A percentile compares a stretch with the other conserved stretches of the same genome.
These are phyloP conservation scores for Thryonomys swinderianus DNA, from an alignment of 2,113 vertebrate genomes.

Conservation along the genomic window DNA sequence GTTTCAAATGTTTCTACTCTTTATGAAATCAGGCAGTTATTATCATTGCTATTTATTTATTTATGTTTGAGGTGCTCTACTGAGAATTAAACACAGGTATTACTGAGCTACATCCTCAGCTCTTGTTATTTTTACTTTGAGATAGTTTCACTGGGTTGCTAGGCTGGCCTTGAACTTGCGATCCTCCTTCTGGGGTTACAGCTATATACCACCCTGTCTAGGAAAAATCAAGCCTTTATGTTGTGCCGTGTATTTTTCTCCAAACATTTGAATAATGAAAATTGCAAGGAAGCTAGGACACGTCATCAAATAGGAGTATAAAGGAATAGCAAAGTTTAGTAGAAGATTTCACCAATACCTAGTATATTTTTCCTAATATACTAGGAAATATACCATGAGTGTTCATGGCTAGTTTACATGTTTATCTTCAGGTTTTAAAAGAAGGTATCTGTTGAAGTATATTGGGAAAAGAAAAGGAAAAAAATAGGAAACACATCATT, in stretches of 20 bases:
- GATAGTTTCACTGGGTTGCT: neutral
- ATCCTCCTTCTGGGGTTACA: neutral
- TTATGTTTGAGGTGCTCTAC: neutral
- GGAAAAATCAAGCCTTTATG: neutral
- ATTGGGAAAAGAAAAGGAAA: neutral
- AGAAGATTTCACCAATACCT: neutral
- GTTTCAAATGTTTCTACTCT: neutral
- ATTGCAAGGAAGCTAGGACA: neutral
- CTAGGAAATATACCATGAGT: no score
- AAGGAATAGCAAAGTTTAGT: constrained; percentile 44
- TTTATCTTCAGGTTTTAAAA: constrained; percentile 38
- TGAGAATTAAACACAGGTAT: neutral
- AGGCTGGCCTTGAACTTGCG: neutral
- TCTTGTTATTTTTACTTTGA: neutral
- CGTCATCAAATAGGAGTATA: neutral
- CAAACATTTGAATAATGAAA: constrained; percentile 10
- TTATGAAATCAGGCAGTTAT: neutral
- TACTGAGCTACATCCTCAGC: neutral
- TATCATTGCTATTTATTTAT: neutral
- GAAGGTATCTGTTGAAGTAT: constrained; percentile 9
- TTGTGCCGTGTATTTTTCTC: constrained; percentile 23
- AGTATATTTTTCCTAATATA: constrained; percentile 45
- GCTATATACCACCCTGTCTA: neutral
- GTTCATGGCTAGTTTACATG: neutral
- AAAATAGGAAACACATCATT: neutral